These are phyloP conservation scores for Phrynocephalus versicolor DNA, from an alignment of 2,113 vertebrate species.

Conservation along the genomic window DNA sequence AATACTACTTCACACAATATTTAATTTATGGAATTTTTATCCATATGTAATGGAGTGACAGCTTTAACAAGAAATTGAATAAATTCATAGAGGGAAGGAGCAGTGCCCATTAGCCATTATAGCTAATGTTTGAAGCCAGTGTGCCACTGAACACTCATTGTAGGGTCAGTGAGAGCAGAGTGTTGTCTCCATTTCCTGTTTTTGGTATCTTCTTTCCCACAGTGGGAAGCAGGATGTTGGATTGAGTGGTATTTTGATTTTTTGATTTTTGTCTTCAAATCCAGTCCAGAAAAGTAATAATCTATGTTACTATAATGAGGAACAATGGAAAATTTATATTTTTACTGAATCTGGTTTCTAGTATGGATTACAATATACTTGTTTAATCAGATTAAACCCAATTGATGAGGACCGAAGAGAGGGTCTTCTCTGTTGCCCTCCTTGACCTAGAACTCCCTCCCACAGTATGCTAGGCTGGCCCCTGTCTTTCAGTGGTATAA, in stretches of 20 bases:
- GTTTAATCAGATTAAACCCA: too few species aligned
- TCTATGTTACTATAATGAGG: neutral
- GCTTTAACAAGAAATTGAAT: neutral
- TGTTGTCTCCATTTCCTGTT: neutral
- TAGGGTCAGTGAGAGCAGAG: too few species aligned
- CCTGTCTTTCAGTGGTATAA: too few species aligned
- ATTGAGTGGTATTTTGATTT: neutral
- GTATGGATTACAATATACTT: too few species aligned
- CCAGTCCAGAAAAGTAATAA: neutral
- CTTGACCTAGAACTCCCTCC: too few species aligned
- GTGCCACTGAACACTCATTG: neutral
- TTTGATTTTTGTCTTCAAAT: neutral
- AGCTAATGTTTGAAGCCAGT: neutral
- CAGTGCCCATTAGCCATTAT: neutral
- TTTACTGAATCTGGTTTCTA: neutral
- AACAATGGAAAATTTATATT: neutral
- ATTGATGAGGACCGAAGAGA: too few species aligned
- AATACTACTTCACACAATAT: neutral
- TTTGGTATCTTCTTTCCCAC: too few species aligned
- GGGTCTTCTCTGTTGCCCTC: too few species aligned
- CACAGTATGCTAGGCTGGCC: too few species aligned
- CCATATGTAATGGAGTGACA: too few species aligned
- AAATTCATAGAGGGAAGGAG: neutral
- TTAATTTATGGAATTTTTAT: neutral
- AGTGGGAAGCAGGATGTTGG: neutral